Conservation (phyloP, 2,888 invertebrate species). For the Nomada flava region DNA sequence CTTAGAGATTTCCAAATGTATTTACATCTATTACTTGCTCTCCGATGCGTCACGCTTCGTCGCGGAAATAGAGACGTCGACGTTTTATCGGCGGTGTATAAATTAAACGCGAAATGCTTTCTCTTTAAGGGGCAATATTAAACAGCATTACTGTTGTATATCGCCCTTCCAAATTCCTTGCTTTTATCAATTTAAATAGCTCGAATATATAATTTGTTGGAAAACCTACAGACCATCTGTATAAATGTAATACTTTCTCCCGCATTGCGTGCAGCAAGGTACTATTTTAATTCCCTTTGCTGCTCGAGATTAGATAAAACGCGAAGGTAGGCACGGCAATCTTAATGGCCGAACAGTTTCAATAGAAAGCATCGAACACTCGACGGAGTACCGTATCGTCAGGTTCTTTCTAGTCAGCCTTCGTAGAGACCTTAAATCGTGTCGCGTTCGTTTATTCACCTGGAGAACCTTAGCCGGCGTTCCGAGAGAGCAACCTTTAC, state of each 20-base stretch:
- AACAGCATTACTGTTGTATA: background rate
- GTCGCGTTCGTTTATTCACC: conserved; percentile 46
- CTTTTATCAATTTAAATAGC: no score
- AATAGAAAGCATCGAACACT: no score
- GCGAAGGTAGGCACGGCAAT: no score
- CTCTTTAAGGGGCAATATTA: background rate
- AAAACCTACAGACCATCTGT: no score
- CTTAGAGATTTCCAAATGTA: conserved; percentile 16
- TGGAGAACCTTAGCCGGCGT: conserved; percentile 9
- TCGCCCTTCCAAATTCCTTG: no score
- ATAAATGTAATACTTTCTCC: no score
- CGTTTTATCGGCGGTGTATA: conserved; percentile 11
- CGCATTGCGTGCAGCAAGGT: no score
- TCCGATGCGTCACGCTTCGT: background rate
- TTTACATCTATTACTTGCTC: conserved; percentile 34
- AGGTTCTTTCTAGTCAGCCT: background rate
- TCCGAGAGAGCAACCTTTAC: conserved; percentile 47
- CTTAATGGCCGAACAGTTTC: no score
- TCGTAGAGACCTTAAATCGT: background rate
- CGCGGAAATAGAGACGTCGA: conserved; percentile 14
- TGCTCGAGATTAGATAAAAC: no score
- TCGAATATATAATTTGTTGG: no score
- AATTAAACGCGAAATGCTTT: background rate
- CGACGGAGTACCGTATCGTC: no score
- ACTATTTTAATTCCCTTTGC: no score